Evolutionary conservation across 1,140 invertebrate genomes (phyloP).

Genomic region (Neodiprion fabricii): DNA sequence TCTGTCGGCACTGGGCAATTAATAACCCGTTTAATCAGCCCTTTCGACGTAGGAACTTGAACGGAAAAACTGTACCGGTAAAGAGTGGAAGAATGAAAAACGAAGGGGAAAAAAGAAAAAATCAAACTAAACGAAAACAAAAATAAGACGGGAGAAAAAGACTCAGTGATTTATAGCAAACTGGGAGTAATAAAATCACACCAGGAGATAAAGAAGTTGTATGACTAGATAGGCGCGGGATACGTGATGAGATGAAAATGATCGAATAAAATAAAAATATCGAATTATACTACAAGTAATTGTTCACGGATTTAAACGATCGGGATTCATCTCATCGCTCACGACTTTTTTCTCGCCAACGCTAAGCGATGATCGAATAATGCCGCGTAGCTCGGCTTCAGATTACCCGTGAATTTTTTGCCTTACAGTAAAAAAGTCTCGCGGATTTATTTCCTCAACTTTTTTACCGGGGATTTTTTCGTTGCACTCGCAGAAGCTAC

Average conservation of each 20-base stretch:
- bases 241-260: neutral
- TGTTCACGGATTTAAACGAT: too few species aligned
- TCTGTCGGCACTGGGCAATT: conserved; percentile 49
- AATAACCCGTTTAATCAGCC: conserved; percentile 56
- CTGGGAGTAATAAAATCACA: conserved; percentile 31
- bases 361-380: too few species aligned
- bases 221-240: conserved; percentile 35
- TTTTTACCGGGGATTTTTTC: neutral
- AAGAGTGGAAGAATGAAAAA: conserved; percentile 31
- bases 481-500: neutral
- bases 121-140: too few species aligned
- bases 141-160: too few species aligned
- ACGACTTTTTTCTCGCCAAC: too few species aligned
- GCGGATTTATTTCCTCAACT: neutral
- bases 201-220: conserved; percentile 30
- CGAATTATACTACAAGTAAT: too few species aligned
- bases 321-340: too few species aligned
- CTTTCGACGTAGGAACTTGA: conserved; percentile 38
- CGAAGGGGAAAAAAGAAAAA: too few species aligned
- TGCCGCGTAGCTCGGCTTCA: too few species aligned
- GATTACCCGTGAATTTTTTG: neutral
- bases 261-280: neutral
- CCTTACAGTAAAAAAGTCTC: neutral
- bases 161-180: conserved; percentile 51
- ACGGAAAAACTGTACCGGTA: conserved; percentile 41